Base-by-base conservation (phyloP, 2,888 invertebrate genomes). In the Lacanobia wlatinum region DNA sequence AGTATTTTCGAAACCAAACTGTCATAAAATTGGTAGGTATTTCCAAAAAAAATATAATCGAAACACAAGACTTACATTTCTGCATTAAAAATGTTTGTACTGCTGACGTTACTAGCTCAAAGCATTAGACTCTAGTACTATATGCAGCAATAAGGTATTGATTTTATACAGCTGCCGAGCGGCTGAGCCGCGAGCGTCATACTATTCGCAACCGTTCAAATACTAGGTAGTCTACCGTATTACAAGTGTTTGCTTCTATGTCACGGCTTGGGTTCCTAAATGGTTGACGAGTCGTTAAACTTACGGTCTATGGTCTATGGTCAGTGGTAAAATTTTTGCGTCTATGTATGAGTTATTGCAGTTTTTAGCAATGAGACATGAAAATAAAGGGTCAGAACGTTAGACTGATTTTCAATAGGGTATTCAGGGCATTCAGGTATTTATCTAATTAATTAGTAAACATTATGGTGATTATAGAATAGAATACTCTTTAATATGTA, bases 91-190 rank as follows among this genome's bases (percentile, higher is more conserved):
- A 12, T 14, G 12, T 58, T 21, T 12, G 12, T 8, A 21, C 58
- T 58, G n/a, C 7, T 58, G 1, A 58, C 21, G 38, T 21, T 58
- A 40, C 58, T 10, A 2, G 2, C 34, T 38, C 48, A 40, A 23
- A 60, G 61, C 18, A 48, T 50, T 55, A 10, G 0, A 55, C 16
- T 48, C 12, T 6, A n/a, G 63, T 12, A 55, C 28, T 68, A 21
- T 52, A 62, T 79, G 80, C 81, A 72, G 65, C 55, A 65, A 76
- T 69, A 62, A 66, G 66, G 58, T 80, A 76, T 80, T 46, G 81
- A 76, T 80, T 80, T 65, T 63, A 80, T 80, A 68, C 61, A 53
- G 40, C 53, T 62, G 46, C 50, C 43, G 62, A 55, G 48, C 10
- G 14, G 40, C 18, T 43, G 14, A 14, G 14, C 43, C 43, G 14